Evolutionary conservation across 2,113 vertebrate species (phyloP).

Genomic region (Climacteris rufus): DNA sequence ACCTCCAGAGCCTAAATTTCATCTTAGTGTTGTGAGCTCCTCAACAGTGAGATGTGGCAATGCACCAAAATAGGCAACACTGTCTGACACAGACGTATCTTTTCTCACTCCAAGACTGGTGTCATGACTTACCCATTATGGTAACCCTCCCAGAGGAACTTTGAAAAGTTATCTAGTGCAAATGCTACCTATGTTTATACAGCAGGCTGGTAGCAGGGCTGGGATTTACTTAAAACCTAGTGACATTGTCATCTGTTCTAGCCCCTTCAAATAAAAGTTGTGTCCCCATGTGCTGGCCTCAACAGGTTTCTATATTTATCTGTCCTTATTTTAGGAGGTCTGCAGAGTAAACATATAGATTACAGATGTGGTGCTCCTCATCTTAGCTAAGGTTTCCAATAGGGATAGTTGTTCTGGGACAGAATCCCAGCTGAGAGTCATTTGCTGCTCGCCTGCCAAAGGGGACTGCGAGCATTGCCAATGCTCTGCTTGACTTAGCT

Average conservation of each 20-base stretch:
- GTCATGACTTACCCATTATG: background rate
- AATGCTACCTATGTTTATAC: background rate
- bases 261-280: background rate
- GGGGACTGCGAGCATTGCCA: slow-evolving; percentile 14
- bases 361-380: slow-evolving; percentile 51
- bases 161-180: background rate
- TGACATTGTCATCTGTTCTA: background rate
- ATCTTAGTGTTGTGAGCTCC: background rate
- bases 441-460: slow-evolving; percentile 32
- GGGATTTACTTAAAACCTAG: background rate
- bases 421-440: slow-evolving; percentile 25
- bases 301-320: slow-evolving; percentile 51
- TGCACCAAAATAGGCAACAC: background rate
- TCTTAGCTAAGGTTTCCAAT: slow-evolving; percentile 37
- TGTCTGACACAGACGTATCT: background rate
- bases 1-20: background rate
- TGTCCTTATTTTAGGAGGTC: slow-evolving; percentile 37
- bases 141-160: background rate
- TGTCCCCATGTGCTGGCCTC: background rate
- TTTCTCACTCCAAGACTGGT: background rate
- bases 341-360: slow-evolving; percentile 12
- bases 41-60: background rate
- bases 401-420: slow-evolving; percentile 44
- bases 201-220: background rate
- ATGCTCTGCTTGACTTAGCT: slow-evolving; percentile 42